Evolutionary conservation across 1,140 invertebrate genomes (phyloP), one percentile per base, ranked within the genome.

Genomic region (Brachionus koreanus): DNA sequence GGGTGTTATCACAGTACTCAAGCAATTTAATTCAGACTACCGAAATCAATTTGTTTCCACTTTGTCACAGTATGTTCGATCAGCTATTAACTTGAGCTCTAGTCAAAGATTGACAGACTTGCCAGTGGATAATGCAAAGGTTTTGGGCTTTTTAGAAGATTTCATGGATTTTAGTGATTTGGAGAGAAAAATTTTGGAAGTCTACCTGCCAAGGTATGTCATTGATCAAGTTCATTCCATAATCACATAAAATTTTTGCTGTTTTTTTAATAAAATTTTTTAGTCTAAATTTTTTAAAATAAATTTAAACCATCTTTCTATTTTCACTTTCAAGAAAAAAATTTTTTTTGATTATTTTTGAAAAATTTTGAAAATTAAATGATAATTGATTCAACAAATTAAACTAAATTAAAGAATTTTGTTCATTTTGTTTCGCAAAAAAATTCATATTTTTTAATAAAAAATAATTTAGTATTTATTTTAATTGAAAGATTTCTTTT

Each of bases 1-100:
- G 57, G 94, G 94, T 35, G 86, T 94, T 46, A 91, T 94, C 83
- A 95, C 95, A 16, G 85, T 97, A 29, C 87, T 97, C 25, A 92
- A 92, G 76, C 95, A 97, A 88, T 93, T 93, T 84, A 92, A 94
- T 85, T 88, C 88, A 67, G 90, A 92, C 46, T 89, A 92, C 39
- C 91, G 91, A 37, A 88, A 91, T 82, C 87, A 90, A 57, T 94
- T 93, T 85, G 87, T 94, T 23, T 89, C 91, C 49, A 91, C 92
- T 83, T 85, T 94, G 81, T 91, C 91, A 61, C 92, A 94, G 86
- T 95, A 93, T 86, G 87, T 92, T 5, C 72, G 87, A 63, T 89
- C 89, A 12, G 39, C 85, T 23, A 85, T 88, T 6, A 85, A 86
- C 16, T 83, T 69, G 19, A 84, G 82, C 39, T 83, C 10, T 49